phyloP scores from a whole-genome alignment of 2,888 invertebrate species.

The Linnaemya vulpina region DNA sequence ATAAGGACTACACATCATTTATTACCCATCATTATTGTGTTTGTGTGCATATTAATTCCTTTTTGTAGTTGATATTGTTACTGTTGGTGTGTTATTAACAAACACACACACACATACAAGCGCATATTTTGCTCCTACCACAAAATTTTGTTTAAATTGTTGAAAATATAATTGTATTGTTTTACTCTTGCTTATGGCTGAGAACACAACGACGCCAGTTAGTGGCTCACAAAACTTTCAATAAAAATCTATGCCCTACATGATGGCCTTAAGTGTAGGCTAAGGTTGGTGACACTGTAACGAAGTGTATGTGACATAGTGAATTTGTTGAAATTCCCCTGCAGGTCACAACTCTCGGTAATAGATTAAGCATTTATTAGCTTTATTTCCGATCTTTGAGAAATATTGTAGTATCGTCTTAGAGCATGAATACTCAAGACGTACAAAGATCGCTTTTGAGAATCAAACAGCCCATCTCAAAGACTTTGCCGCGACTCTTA shows the following conservation, averaged over 20 bases:
- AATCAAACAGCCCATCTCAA: too few relatives aligned
- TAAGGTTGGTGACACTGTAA: too few relatives aligned
- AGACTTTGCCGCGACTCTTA: too few relatives aligned
- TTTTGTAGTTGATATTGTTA: constrained; percentile 7
- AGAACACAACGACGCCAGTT: constrained; percentile 3
- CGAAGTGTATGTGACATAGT: too few relatives aligned
- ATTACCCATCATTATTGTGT: constrained; percentile 63
- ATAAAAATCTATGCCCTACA: constrained; percentile 17
- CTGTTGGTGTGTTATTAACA: constrained; percentile 23
- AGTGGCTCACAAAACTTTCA: constrained; percentile 11
- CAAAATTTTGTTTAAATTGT: constrained; percentile 51
- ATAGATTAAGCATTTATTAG: too few relatives aligned
- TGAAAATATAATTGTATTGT: constrained; percentile 58
- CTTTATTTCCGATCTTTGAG: too few relatives aligned
- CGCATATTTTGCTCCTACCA: constrained; percentile 15
- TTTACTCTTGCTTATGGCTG: constrained; percentile 39
- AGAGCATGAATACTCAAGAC: too few relatives aligned
- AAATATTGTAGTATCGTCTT: too few relatives aligned
- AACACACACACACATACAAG: constrained; percentile 4
- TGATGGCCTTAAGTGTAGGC: too few relatives aligned
- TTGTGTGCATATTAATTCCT: constrained; percentile 34
- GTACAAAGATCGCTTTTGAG: too few relatives aligned
- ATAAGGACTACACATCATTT: constrained; percentile 63
- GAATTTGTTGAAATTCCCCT: not conserved
- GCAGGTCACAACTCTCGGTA: too few relatives aligned